These are phyloP conservation scores for Caretta caretta DNA, from an alignment of 2,113 vertebrate genomes.

Conservation along the genomic window DNA sequence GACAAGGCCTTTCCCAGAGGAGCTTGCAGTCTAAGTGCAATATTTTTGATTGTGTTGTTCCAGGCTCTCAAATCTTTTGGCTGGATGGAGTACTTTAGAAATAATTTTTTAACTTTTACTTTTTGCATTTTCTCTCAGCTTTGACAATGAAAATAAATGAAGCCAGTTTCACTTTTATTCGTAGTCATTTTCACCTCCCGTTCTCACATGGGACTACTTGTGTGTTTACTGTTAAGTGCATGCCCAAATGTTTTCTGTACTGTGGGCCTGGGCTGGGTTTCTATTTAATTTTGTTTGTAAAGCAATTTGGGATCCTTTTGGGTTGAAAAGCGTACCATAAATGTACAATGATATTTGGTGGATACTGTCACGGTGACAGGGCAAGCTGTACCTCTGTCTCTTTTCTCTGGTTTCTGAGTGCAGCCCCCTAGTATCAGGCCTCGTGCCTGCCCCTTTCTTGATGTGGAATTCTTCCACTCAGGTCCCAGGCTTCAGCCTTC, in stretches of 20 bases:
- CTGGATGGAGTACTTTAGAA: not conserved
- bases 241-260: accelerated
- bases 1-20: not conserved
- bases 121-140: not conserved
- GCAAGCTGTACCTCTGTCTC: not conserved
- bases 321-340: not conserved
- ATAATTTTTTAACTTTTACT: not conserved
- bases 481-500: not conserved
- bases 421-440: not conserved
- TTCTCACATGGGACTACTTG: not conserved
- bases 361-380: not conserved
- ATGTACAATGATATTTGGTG: not conserved
- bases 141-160: not conserved
- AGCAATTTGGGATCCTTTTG: not conserved
- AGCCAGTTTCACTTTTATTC: not conserved
- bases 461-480: no score
- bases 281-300: not conserved
- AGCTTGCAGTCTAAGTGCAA: not conserved
- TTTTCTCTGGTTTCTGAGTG: no score
- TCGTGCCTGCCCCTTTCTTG: accelerated
- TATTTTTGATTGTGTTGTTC: not conserved
- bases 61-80: accelerated
- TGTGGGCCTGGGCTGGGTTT: not conserved
- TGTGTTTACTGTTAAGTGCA: not conserved
- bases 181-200: not conserved